Evolutionary conservation across 2,797 vertebrate genomes (phyloP).

Genomic region (Spinibarbus caldwelli): DNA sequence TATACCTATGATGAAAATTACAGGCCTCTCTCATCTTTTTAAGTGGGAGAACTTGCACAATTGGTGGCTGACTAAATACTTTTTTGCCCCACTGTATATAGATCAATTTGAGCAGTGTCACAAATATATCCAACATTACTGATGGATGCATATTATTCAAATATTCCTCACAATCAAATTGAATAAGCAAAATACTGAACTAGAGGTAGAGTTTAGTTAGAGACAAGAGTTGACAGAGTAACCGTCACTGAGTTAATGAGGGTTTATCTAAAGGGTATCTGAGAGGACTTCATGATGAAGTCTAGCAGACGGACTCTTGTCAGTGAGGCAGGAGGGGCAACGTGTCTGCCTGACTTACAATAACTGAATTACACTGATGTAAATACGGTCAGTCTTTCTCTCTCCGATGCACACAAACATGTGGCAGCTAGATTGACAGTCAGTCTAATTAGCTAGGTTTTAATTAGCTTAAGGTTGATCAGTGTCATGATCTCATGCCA

Average conservation of each 20-base stretch:
- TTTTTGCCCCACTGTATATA: no score
- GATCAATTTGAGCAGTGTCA: no score
- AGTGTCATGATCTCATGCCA: constrained; percentile 39
- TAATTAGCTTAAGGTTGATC: constrained; percentile 73
- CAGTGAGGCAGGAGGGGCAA: not conserved
- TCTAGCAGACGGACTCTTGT: constrained; percentile 22
- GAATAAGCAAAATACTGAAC: no score
- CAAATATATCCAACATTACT: no score
- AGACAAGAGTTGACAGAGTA: no score
- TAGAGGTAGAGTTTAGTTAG: no score
- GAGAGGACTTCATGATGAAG: constrained; percentile 17
- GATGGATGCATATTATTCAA: no score
- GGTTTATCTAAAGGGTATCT: constrained; percentile 33
- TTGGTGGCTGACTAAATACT: no score
- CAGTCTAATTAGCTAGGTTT: constrained; percentile 73
- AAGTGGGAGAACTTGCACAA: no score
- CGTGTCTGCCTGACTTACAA: constrained; percentile 28
- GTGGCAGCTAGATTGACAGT: constrained; percentile 67
- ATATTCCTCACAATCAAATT: no score
- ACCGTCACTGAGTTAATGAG: not conserved
- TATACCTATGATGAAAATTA: no score
- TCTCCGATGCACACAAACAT: not conserved
- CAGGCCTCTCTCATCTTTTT: no score
- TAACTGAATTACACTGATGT: constrained; percentile 26
- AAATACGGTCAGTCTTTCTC: constrained; percentile 21